Evolutionary conservation across 2,888 invertebrate genomes (phyloP).

Genomic region (Drosophila subquinaria): DNA sequence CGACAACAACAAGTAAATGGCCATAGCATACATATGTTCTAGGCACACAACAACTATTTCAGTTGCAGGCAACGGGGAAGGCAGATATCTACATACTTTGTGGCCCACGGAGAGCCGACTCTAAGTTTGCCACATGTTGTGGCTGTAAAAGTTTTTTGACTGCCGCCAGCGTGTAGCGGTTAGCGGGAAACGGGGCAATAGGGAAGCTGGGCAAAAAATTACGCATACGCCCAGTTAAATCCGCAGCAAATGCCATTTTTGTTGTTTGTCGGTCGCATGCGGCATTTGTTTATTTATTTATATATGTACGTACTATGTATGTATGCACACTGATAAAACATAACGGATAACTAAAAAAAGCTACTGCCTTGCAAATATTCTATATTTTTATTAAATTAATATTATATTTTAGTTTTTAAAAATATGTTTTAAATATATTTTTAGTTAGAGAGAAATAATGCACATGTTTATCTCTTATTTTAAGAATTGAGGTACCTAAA

Average conservation of each 20-base stretch:
- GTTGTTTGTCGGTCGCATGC: constrained; percentile 29
- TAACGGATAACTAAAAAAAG: background rate
- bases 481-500: no score
- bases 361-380: background rate
- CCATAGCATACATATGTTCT: constrained; percentile 47
- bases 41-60: constrained; percentile 41
- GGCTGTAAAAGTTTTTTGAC: constrained; percentile 51
- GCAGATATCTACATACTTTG: background rate
- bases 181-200: background rate
- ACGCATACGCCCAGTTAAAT: constrained; percentile 65
- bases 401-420: no score
- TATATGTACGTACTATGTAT: background rate
- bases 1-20: constrained; percentile 29
- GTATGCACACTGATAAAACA: background rate
- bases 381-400: background rate
- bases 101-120: constrained; percentile 14
- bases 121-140: constrained; percentile 73
- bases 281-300: constrained; percentile 54
- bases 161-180: constrained; percentile 8
- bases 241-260: constrained; percentile 37
- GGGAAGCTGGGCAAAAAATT: constrained; percentile 31
- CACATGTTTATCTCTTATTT: no score
- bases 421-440: no score
- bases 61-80: background rate
- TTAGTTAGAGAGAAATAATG: no score